These are phyloP conservation scores for Charina bottae DNA, from an alignment of 2,113 vertebrate genomes.

Conservation along the genomic window DNA sequence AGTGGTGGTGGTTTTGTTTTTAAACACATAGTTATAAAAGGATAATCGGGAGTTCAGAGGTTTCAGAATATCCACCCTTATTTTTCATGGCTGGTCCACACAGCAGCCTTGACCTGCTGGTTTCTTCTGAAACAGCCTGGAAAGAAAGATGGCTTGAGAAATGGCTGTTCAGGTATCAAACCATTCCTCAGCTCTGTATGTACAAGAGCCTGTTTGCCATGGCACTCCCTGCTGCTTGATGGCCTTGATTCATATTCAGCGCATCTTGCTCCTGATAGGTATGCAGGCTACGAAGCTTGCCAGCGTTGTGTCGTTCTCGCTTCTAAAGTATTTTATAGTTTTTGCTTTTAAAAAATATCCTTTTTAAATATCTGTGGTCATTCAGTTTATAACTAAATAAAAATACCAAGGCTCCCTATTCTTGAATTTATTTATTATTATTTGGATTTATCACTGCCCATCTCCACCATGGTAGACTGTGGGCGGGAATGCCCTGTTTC, in stretches of 20 bases:
- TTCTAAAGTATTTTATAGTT: not conserved
- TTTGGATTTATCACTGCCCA: no score
- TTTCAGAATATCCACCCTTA: not conserved
- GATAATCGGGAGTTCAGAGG: not conserved
- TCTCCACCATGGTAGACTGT: no score
- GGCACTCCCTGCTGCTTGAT: not conserved
- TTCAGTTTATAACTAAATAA: not conserved
- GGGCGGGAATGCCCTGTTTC: no score
- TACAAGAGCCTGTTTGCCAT: not conserved
- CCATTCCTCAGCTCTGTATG: not conserved
- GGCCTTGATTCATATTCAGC: not conserved
- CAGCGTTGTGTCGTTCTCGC: not conserved
- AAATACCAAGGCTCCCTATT: not conserved
- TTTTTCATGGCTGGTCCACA: not conserved
- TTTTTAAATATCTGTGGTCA: not conserved
- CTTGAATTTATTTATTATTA: no score
- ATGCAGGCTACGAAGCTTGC: not conserved
- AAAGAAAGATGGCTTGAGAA: not conserved
- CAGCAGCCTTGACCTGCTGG: not conserved
- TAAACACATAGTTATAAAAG: not conserved
- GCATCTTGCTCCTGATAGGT: not conserved
- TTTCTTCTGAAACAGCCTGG: not conserved
- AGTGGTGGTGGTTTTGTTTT: not conserved
- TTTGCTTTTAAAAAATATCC: not conserved
- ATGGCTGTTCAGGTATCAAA: not conserved